Conservation (phyloP, 2,113 vertebrate genomes). For the Rhynchopsitta pachyrhyncha region DNA sequence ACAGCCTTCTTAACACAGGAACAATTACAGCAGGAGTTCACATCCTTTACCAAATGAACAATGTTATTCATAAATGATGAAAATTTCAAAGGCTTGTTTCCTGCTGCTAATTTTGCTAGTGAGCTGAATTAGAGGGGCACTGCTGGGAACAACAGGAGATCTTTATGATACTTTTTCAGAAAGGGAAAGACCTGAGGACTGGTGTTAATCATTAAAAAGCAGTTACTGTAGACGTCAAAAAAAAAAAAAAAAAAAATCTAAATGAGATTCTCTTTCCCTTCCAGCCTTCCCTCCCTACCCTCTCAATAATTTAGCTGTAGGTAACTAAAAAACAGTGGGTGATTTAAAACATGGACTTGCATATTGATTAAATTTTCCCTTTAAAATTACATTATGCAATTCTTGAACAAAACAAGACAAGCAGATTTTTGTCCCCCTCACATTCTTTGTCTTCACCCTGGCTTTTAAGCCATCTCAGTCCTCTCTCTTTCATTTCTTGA, state of each 20-base stretch:
- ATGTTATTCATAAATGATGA: conserved; percentile 72
- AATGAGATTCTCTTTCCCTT: neutral
- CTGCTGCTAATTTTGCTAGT: conserved; percentile 77
- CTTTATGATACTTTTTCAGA: conserved; percentile 66
- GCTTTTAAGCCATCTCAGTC: neutral
- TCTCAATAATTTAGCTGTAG: neutral
- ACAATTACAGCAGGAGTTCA: conserved; percentile 61
- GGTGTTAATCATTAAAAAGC: conserved; percentile 70
- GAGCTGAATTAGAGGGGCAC: conserved; percentile 69
- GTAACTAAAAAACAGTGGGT: neutral
- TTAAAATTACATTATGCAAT: neutral
- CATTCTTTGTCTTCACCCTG: neutral
- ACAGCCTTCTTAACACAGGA: conserved; percentile 51
- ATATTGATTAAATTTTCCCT: neutral
- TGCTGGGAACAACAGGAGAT: conserved; percentile 72
- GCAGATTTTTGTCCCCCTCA: neutral
- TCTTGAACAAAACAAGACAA: neutral
- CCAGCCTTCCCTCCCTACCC: neutral
- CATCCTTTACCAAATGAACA: conserved; percentile 71
- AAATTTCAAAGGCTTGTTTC: conserved; percentile 77
- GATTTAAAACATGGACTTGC: neutral
- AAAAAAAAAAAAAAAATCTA: neutral
- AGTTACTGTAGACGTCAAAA: conserved; percentile 39
- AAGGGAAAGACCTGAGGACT: conserved; percentile 68
- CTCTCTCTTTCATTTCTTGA: neutral